phyloP scores from a whole-genome alignment of 1,140 invertebrate genomes.

The Glomeris maerens region DNA sequence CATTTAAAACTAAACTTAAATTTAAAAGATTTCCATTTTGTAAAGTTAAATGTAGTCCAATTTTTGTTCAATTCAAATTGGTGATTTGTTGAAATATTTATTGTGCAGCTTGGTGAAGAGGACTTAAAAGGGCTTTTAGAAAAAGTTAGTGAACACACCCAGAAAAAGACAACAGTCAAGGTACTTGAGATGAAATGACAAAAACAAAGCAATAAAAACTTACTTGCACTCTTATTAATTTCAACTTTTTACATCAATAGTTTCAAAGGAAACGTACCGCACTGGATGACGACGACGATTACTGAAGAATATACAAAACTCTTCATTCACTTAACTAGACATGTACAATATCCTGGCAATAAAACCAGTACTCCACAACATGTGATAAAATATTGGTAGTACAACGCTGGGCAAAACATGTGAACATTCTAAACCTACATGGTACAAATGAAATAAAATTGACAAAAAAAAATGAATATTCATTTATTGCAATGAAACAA shows the following conservation, averaged over 20 bases:
- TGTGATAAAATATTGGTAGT: too few relatives aligned
- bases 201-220: background rate
- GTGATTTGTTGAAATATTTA: constrained; percentile 4
- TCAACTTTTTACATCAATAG: background rate
- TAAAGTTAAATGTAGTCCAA: too few relatives aligned
- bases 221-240: background rate
- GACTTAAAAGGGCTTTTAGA: constrained; percentile 73
- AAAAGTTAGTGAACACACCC: constrained; percentile 67
- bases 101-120: constrained; percentile 51
- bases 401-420: too few relatives aligned
- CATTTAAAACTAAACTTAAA: too few relatives aligned
- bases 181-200: constrained; percentile 26
- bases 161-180: constrained; percentile 61
- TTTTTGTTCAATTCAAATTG: too few relatives aligned
- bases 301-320: too few relatives aligned
- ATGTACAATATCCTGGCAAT: too few relatives aligned
- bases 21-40: too few relatives aligned
- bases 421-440: too few relatives aligned
- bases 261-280: constrained; percentile 2
- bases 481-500: background rate
- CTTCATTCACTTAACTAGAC: too few relatives aligned
- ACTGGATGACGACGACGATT: constrained; percentile 4
- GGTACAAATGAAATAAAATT: background rate
- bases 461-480: background rate
- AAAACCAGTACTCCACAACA: too few relatives aligned